Percentiles rank a stretch among this genome's conserved stretches.
Conservation (phyloP, 2,888 invertebrate species). For the Epistrophe eligans region DNA sequence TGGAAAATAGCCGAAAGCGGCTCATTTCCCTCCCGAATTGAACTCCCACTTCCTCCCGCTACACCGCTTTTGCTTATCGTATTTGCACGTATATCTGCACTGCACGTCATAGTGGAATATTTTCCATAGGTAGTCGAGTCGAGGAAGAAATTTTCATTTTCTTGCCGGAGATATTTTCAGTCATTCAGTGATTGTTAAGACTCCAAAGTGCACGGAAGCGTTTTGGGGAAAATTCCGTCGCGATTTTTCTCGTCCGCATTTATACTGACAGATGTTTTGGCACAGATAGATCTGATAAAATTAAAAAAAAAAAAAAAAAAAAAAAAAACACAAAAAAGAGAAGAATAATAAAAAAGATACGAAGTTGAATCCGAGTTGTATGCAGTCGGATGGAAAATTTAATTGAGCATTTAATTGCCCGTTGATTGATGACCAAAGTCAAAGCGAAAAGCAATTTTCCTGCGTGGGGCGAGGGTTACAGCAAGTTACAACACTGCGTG, state of each 20-base stretch:
- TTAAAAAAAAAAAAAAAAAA: constrained; percentile 22
- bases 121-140: constrained; percentile 33
- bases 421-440: constrained; percentile 69
- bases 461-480: constrained; percentile 24
- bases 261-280: constrained; percentile 29
- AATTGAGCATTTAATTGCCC: constrained; percentile 76
- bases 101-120: constrained; percentile 30
- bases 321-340: constrained; percentile 8
- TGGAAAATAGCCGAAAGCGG: constrained; percentile 31
- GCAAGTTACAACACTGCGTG: constrained; percentile 42
- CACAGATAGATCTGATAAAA: constrained; percentile 54
- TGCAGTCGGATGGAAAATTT: constrained; percentile 80
- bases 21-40: constrained; percentile 41
- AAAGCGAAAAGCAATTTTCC: constrained; percentile 63
- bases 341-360: constrained; percentile 10
- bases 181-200: constrained; percentile 67
- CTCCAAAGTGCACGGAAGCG: constrained; percentile 57
- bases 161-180: constrained; percentile 30
- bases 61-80: background rate
- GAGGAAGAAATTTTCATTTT: constrained; percentile 52
- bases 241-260: constrained; percentile 49
- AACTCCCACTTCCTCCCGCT: constrained; percentile 29
- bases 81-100: constrained; percentile 21
- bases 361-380: constrained; percentile 51
- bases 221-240: constrained; percentile 62